Percentiles rank a stretch among this genome's conserved stretches.
Conservation (phyloP, 2,113 vertebrate genomes). For the Prolemur simus region DNA sequence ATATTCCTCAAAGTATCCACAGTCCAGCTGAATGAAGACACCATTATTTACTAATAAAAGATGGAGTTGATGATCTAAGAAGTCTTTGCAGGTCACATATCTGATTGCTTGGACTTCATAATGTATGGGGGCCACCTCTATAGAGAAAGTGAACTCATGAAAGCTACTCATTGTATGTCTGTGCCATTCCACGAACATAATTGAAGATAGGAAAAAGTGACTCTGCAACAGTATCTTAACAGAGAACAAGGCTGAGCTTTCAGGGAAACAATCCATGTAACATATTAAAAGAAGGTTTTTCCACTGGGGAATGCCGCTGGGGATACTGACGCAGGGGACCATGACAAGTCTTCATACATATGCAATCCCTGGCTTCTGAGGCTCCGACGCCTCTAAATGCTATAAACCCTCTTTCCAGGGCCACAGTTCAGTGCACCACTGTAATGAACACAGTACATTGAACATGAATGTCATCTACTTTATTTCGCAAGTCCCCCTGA, state of each 20-base stretch:
- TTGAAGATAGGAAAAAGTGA: conserved; percentile 43
- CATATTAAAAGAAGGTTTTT: not conserved
- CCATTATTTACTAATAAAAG: conserved; percentile 33
- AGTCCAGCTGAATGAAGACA: not conserved
- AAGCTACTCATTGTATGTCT: conserved; percentile 9
- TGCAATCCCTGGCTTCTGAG: not conserved
- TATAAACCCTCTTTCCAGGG: not conserved
- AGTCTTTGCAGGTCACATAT: not conserved
- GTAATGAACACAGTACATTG: conserved; percentile 33
- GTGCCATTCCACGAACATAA: not conserved
- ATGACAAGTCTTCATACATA: not conserved
- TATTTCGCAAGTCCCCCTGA: not conserved
- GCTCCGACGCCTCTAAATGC: not conserved
- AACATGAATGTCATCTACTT: conserved; percentile 10
- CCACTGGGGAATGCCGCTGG: not conserved
- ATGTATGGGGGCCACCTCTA: not conserved
- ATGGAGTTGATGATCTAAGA: not conserved
- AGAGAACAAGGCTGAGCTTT: conserved; percentile 62
- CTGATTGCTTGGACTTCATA: not conserved
- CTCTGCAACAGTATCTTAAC: not conserved
- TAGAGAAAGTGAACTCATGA: not conserved
- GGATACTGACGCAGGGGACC: not conserved
- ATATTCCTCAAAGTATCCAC: not conserved
- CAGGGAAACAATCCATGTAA: conserved; percentile 49
- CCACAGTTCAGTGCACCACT: not conserved